Percentiles rank a stretch among this genome's conserved stretches.
Evolutionary conservation across 2,888 invertebrate genomes (phyloP).

Genomic region (Idaea aversata): DNA sequence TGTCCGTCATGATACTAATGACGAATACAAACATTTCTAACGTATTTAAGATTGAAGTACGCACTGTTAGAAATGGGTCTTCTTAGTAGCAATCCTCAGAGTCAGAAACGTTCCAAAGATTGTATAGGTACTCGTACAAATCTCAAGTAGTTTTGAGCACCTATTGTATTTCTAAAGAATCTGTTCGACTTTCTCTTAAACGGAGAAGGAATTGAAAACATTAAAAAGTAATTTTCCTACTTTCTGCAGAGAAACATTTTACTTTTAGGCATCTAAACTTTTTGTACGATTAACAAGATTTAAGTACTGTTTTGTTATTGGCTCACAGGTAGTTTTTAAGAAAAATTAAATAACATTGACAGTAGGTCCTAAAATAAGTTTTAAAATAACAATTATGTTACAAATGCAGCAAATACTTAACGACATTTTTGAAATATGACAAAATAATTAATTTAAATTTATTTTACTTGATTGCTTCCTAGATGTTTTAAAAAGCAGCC

Average conservation of each 20-base stretch:
- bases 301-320: not conserved
- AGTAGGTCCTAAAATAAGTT: not conserved
- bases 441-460: not conserved
- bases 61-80: not conserved
- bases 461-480: not conserved
- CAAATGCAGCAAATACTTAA: not conserved
- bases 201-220: not conserved
- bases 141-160: conserved; percentile 1
- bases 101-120: not conserved
- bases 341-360: not conserved
- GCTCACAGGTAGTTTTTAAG: no score
- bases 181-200: not conserved
- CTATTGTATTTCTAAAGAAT: conserved; percentile 1
- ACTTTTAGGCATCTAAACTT: not conserved
- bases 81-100: not conserved
- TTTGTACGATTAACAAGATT: not conserved
- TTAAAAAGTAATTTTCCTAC: not conserved
- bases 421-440: not conserved
- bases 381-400: not conserved
- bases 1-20: not conserved
- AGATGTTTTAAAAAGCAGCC: not conserved
- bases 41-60: not conserved
- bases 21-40: not conserved
- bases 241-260: not conserved
- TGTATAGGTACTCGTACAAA: not conserved